Evolutionary conservation across 2,797 vertebrate species (phyloP).

Genomic region (Lutjanus campechanus): DNA sequence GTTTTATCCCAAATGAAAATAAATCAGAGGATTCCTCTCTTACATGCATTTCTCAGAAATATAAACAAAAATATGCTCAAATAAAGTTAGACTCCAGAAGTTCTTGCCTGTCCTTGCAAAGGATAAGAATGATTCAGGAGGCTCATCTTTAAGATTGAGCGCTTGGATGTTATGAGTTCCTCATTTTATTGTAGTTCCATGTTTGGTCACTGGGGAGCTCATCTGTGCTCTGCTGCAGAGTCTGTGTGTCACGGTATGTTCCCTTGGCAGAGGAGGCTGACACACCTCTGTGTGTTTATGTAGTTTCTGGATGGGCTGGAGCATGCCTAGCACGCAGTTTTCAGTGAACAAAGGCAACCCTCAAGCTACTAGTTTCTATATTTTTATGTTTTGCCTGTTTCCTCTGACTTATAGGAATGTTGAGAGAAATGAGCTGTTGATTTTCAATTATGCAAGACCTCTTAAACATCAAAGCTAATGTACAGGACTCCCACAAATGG

Average conservation of each 20-base stretch:
- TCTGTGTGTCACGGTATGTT: constrained; percentile 70
- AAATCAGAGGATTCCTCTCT: background rate
- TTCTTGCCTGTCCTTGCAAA: background rate
- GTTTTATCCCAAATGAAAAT: background rate
- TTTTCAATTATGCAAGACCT: constrained; percentile 11
- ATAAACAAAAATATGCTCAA: background rate
- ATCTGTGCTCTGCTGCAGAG: constrained; percentile 31
- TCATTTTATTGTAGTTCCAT: constrained; percentile 59
- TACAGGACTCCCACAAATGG: background rate
- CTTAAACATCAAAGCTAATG: background rate
- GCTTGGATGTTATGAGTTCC: constrained; percentile 22
- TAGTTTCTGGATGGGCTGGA: constrained; percentile 66
- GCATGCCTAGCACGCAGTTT: constrained; percentile 50
- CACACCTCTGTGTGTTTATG: constrained; percentile 76
- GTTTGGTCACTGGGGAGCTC: constrained; percentile 64
- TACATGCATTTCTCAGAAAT: background rate
- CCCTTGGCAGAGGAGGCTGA: constrained; percentile 65
- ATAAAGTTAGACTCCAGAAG: constrained; percentile 1
- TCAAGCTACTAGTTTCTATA: constrained; percentile 2
- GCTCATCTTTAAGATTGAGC: constrained; percentile 16
- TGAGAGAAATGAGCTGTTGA: constrained; percentile 24
- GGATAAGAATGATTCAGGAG: constrained; percentile 9
- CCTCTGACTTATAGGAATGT: constrained; percentile 4
- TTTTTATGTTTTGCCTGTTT: background rate
- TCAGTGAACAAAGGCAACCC: constrained; percentile 31